Percentiles rank a stretch among this genome's conserved stretches.
Evolutionary conservation across 2,113 vertebrate species (phyloP).

Genomic region (Oryzias woworae): DNA sequence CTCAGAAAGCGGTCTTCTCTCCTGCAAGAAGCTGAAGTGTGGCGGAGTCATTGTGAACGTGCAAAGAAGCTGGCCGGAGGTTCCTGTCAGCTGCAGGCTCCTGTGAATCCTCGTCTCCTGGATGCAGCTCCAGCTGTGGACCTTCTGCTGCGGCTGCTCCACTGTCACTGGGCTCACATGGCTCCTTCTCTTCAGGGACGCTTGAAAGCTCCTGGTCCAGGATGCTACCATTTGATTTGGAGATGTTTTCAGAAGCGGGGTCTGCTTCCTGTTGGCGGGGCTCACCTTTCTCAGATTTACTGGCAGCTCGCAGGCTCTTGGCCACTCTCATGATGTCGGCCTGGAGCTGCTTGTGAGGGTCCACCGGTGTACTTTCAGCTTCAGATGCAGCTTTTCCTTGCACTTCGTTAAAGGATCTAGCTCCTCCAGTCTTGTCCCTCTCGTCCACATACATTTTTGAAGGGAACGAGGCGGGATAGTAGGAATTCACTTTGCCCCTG

Average conservation of each 20-base stretch:
- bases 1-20: constrained; percentile 79
- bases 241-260: constrained; percentile 20
- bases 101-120: constrained; percentile 24
- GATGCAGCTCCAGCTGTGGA: constrained; percentile 20
- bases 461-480: constrained; percentile 91
- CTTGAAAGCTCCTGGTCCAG: constrained; percentile 44
- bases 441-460: constrained; percentile 91
- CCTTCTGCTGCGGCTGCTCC: constrained; percentile 19
- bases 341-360: constrained; percentile 84
- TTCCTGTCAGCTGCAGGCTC: constrained; percentile 32
- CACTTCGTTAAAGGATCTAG: constrained; percentile 81
- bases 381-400: constrained; percentile 69
- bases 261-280: constrained; percentile 30
- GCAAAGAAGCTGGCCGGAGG: constrained; percentile 54
- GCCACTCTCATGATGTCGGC: constrained; percentile 85
- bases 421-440: constrained; percentile 81
- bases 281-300: constrained; percentile 44
- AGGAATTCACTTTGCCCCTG: constrained; percentile 85
- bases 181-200: constrained; percentile 30
- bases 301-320: constrained; percentile 84
- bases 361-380: constrained; percentile 65
- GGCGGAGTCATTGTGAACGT: constrained; percentile 69
- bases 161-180: constrained; percentile 10
- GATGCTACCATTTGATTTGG: constrained; percentile 23
- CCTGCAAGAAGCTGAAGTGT: constrained; percentile 69